These are phyloP conservation scores for Rosalia funebris DNA, from an alignment of 2,888 invertebrate species.

Conservation along the genomic window DNA sequence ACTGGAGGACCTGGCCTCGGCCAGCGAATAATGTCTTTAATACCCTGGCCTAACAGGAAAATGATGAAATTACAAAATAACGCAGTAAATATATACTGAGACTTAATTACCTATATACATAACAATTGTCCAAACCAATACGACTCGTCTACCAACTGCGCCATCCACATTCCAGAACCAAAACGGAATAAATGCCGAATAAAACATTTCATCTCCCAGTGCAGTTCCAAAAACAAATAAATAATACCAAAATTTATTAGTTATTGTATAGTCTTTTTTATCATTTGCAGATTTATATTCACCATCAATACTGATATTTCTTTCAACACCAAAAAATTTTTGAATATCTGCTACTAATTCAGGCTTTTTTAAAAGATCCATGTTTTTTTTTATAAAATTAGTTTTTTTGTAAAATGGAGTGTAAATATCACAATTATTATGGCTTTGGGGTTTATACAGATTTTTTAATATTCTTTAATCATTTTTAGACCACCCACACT, in stretches of 20 bases:
- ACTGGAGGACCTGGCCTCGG: constrained; percentile 89
- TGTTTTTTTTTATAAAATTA: no score
- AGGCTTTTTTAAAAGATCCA: constrained; percentile 80
- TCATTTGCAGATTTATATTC: constrained; percentile 58
- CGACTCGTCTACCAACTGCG: constrained; percentile 83
- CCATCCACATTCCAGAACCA: constrained; percentile 96
- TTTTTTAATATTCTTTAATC: no score
- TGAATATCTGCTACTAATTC: constrained; percentile 82
- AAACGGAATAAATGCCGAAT: constrained; percentile 90
- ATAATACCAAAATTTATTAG: constrained; percentile 85
- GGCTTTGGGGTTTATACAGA: no score
- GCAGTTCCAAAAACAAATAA: constrained; percentile 86
- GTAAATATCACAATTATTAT: no score
- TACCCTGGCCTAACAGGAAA: constrained; percentile 84
- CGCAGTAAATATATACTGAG: background rate
- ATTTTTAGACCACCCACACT: no score
- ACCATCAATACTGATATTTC: constrained; percentile 50
- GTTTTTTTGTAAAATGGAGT: no score
- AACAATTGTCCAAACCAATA: constrained; percentile 82
- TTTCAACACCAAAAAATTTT: constrained; percentile 79
- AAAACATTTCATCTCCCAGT: constrained; percentile 91
- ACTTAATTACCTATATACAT: constrained; percentile 87
- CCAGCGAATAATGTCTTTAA: constrained; percentile 89
- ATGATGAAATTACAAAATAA: background rate
- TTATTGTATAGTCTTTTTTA: constrained; percentile 65